These are phyloP conservation scores for Garra rufa DNA, from an alignment of 2,113 vertebrate genomes.

Conservation along the genomic window DNA sequence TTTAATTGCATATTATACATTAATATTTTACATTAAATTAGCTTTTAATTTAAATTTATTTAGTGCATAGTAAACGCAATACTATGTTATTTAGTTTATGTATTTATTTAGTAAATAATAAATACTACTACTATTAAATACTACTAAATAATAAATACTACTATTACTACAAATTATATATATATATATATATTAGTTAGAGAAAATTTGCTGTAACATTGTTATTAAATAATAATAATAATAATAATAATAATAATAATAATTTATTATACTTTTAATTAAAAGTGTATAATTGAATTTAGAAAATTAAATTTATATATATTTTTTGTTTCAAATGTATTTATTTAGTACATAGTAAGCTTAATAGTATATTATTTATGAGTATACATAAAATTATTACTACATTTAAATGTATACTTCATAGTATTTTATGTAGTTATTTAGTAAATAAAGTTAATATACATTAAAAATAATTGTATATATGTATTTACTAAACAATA, in stretches of 20 bases:
- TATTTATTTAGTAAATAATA: too few relatives aligned
- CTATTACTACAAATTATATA: background rate
- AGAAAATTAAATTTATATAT: background rate
- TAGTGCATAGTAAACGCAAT: background rate
- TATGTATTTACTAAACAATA: too few relatives aligned
- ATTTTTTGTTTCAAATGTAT: too few relatives aligned
- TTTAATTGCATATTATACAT: background rate
- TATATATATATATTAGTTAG: too few relatives aligned
- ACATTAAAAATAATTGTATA: too few relatives aligned
- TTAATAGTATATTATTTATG: background rate
- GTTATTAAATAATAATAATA: too few relatives aligned
- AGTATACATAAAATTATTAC: background rate
- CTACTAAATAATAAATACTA: background rate
- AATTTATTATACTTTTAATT: background rate
- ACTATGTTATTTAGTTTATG: too few relatives aligned
- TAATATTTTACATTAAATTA: background rate
- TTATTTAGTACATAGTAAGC: background rate
- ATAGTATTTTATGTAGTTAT: too few relatives aligned
- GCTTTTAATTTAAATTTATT: background rate
- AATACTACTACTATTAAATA: too few relatives aligned
- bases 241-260: too few relatives aligned
- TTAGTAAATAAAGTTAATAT: background rate
- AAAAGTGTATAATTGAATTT: background rate
- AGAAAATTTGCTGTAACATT: too few relatives aligned
- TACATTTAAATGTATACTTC: too few relatives aligned